Percentiles rank a stretch among this genome's conserved stretches.
phyloP scores from a whole-genome alignment of 1,140 invertebrate species.

The Drosophila sp. region DNA sequence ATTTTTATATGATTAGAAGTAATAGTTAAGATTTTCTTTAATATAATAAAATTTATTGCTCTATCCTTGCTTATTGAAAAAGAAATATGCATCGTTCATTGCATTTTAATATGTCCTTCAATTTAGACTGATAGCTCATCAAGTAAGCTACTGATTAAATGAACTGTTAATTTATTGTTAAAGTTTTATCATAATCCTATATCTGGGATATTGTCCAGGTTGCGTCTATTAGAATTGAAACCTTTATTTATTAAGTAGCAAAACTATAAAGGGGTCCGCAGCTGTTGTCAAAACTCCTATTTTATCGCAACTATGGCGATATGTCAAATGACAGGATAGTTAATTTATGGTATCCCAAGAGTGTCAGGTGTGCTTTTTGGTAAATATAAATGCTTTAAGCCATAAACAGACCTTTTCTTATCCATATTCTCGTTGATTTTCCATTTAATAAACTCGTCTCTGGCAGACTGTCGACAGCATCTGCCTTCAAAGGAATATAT shows the following conservation, averaged over 20 bases:
- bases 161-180: no score
- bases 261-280: conserved; percentile 9
- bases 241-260: conserved; percentile 44
- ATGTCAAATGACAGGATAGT: conserved; percentile 51
- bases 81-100: no score
- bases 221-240: conserved; percentile 22
- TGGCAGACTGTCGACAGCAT: conserved; percentile 39
- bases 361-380: conserved; percentile 22
- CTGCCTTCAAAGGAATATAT: conserved; percentile 8
- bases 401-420: conserved; percentile 23
- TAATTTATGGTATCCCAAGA: conserved; percentile 52
- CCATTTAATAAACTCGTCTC: conserved; percentile 34
- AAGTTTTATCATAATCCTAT: no score
- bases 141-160: no score
- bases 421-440: background rate
- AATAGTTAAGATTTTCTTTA: no score
- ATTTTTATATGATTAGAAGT: no score
- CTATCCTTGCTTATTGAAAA: no score
- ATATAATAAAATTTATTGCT: no score
- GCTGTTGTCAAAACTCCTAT: conserved; percentile 18
- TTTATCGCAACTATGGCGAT: conserved; percentile 34
- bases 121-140: no score
- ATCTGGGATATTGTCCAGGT: background rate
- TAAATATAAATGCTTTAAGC: conserved; percentile 44
- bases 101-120: no score